Evolutionary conservation across 2,888 invertebrate genomes (phyloP).

Genomic region (Lymantria monacha): DNA sequence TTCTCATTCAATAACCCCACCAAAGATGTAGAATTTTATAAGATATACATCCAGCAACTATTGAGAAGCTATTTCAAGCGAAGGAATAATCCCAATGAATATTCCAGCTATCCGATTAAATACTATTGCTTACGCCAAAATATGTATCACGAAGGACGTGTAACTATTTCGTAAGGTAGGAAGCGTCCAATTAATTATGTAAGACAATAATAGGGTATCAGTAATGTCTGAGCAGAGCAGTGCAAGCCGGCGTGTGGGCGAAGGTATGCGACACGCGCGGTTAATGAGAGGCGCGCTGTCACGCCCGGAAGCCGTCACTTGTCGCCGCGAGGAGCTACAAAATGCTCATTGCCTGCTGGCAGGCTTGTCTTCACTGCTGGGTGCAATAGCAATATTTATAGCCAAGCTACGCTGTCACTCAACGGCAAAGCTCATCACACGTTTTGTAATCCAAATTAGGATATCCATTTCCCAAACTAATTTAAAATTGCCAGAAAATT

Average conservation of each 20-base stretch:
- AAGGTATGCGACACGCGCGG: constrained; percentile 38
- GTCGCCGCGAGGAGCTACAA: constrained; percentile 28
- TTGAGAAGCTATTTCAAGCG: too few relatives aligned
- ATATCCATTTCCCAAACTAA: too few relatives aligned
- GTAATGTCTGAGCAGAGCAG: constrained; percentile 18
- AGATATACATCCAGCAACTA: too few relatives aligned
- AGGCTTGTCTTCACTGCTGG: constrained; percentile 15
- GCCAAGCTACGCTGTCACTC: too few relatives aligned
- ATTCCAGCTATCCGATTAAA: too few relatives aligned
- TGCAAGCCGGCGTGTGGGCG: constrained; percentile 33
- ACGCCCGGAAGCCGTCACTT: constrained; percentile 41
- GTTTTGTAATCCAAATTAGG: too few relatives aligned
- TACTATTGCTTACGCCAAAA: not conserved
- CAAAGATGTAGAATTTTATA: too few relatives aligned
- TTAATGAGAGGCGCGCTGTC: constrained; percentile 24
- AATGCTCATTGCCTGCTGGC: constrained; percentile 34
- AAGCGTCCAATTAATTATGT: constrained; percentile 35
- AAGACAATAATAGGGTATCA: constrained; percentile 30
- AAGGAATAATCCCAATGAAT: too few relatives aligned
- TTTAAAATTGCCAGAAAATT: too few relatives aligned
- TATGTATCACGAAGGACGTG: constrained; percentile 10
- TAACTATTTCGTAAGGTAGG: constrained; percentile 19
- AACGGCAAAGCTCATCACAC: too few relatives aligned
- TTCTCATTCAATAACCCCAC: too few relatives aligned
- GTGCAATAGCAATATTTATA: not conserved